Base-by-base conservation (phyloP, 2,113 vertebrate genomes). In the Chaenogobius annularis region DNA sequence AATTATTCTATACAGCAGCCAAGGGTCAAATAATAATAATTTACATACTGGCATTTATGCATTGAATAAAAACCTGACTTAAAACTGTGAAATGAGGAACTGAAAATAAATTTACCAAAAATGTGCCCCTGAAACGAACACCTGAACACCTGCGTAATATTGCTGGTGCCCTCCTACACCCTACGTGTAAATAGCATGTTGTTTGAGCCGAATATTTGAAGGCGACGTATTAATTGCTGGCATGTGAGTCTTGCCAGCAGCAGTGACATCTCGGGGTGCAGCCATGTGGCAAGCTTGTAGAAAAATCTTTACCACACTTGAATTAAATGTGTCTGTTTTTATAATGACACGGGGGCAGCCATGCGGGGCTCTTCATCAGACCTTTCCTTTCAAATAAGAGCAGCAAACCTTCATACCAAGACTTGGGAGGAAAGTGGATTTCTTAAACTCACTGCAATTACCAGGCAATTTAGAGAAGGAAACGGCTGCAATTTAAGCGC, bases 311-410 rank as follows among this genome's bases (percentile, higher is more conserved):
- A 73, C 72, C 73, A 80, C 81, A 66, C 4, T 69, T 55, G 73
- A 56, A 84, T 83, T 86, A 79, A 82, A 83, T 78, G 68, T 64
- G 64, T 73, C 77, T 61, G 47, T 79, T 84, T 86, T 85, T 72
- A 75, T 77, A 79, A 83, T 75, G 80, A 78, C 72, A 73, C 73
- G 58, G 69, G 72, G 72, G 77, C 70, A 69, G 65, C 73, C 71
- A 79, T 76, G 78, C 78, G 66, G 79, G 74, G 68, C 70, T 54
- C 67, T 76, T 83, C 70, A 69, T 77, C 62, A 62, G 37, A 66
- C 43, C 2, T 61, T 61, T 7, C 37, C 43, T 35, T 85, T 82
- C 47, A 73, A 84, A 82, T 87, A 61, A 81, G 77, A 14, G 10
- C 1, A 71, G 63, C n/a, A 10, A 20, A 68, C 50, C 66, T 74